phyloP scores from a whole-genome alignment of 2,888 invertebrate genomes.

The Tolmerus cingulatus region DNA sequence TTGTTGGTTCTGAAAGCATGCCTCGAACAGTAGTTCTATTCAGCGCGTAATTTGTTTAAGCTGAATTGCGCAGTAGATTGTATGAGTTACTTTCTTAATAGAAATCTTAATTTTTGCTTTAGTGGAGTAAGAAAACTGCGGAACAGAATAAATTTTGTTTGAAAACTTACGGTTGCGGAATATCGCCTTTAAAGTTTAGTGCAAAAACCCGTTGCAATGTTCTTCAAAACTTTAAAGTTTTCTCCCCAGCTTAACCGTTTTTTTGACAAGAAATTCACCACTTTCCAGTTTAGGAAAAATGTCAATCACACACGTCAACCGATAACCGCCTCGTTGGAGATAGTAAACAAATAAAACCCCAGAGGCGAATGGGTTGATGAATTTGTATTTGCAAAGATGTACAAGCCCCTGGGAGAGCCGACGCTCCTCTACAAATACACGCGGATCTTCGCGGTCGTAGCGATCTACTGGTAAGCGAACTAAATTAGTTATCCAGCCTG shows the following conservation, averaged over 20 bases:
- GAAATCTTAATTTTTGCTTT: too few relatives aligned
- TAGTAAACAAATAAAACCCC: not conserved
- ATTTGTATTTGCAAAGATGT: conserved; percentile 53
- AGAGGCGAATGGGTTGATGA: not conserved
- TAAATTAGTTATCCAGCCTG: conserved; percentile 7
- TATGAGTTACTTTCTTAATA: too few relatives aligned
- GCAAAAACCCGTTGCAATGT: too few relatives aligned
- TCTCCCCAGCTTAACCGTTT: not conserved
- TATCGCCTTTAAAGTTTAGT: too few relatives aligned
- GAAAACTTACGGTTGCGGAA: too few relatives aligned
- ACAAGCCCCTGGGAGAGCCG: conserved; percentile 58
- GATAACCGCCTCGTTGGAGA: not conserved
- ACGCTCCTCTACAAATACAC: conserved; percentile 67
- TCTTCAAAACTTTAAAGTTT: not conserved
- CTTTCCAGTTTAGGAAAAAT: not conserved
- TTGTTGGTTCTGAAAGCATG: too few relatives aligned
- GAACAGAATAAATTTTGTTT: too few relatives aligned
- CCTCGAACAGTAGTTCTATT: too few relatives aligned
- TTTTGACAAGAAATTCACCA: not conserved
- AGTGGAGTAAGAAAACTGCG: too few relatives aligned
- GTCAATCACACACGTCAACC: not conserved
- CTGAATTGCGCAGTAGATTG: too few relatives aligned
- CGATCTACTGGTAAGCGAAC: conserved; percentile 76
- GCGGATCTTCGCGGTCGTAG: conserved; percentile 77
- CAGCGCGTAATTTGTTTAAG: too few relatives aligned